Conservation (phyloP, 2,888 invertebrate species). For the Tortrix viridana region DNA sequence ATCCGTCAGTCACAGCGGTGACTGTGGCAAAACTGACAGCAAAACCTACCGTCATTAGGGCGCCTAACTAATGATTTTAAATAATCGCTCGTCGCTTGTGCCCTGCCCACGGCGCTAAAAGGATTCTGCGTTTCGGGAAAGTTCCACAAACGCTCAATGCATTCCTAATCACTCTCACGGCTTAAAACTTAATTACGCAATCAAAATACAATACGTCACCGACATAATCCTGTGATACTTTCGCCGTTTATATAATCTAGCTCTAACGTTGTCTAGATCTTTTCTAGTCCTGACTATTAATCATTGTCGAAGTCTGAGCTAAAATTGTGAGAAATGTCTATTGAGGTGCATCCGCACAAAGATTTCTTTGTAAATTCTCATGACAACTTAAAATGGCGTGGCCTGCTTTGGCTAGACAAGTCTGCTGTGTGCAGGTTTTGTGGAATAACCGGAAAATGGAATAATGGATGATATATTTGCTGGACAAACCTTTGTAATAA, state of each 20-base stretch:
- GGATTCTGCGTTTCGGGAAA: slow-evolving; percentile 73
- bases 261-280: slow-evolving; percentile 7
- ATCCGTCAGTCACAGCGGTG: too few species aligned
- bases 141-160: slow-evolving; percentile 54
- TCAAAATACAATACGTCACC: slow-evolving; percentile 32
- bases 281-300: slow-evolving; percentile 7
- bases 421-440: not conserved
- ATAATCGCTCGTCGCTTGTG: slow-evolving; percentile 34
- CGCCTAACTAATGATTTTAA: not conserved
- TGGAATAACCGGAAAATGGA: too few species aligned
- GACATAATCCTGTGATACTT: slow-evolving; percentile 27
- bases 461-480: too few species aligned
- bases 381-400: not conserved
- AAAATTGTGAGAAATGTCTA: slow-evolving; percentile 10
- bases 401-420: slow-evolving; percentile 7
- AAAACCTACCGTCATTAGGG: not conserved
- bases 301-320: slow-evolving; percentile 6
- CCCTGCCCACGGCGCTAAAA: slow-evolving; percentile 51
- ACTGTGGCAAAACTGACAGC: too few species aligned
- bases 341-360: slow-evolving; percentile 2
- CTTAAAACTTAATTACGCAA: slow-evolving; percentile 40
- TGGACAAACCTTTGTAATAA: too few species aligned
- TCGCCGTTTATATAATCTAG: slow-evolving; percentile 29
- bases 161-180: slow-evolving; percentile 56
- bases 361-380: not conserved